These are phyloP conservation scores for Apotomis turbidana DNA, from an alignment of 2,888 invertebrate species.

Conservation along the genomic window DNA sequence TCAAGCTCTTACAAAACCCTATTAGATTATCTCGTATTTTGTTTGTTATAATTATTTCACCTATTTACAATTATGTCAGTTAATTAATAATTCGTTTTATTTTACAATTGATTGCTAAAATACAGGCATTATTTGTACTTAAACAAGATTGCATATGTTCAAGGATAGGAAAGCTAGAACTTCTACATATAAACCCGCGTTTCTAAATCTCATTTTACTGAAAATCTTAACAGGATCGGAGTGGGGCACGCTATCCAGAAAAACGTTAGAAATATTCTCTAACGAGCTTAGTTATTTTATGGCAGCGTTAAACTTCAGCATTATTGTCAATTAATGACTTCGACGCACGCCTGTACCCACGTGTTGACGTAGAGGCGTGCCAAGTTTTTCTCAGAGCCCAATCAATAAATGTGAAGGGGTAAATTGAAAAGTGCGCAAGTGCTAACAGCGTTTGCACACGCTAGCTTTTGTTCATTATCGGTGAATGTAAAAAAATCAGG, in stretches of 20 bases:
- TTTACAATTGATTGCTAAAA: too few relatives aligned
- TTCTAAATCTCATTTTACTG: constrained; percentile 10
- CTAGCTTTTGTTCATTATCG: constrained; percentile 53
- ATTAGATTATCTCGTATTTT: too few relatives aligned
- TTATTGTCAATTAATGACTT: constrained; percentile 26
- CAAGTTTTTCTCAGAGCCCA: constrained; percentile 70
- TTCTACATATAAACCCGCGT: neutral
- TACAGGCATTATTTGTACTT: too few relatives aligned
- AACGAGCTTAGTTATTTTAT: constrained; percentile 8
- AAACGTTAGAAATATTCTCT: constrained; percentile 17
- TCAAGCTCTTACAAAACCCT: too few relatives aligned
- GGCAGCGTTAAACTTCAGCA: constrained; percentile 4
- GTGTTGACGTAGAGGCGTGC: constrained; percentile 54
- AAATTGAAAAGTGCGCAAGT: constrained; percentile 64
- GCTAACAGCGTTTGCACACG: constrained; percentile 62
- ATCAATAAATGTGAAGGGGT: constrained; percentile 70
- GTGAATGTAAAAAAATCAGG: constrained; percentile 43
- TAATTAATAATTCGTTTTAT: too few relatives aligned
- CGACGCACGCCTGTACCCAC: constrained; percentile 19
- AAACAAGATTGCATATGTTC: neutral
- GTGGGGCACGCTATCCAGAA: neutral
- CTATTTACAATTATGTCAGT: too few relatives aligned
- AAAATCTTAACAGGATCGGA: neutral
- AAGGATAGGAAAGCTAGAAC: neutral
- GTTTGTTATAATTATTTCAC: too few relatives aligned